phyloP scores from a whole-genome alignment of 2,797 vertebrate genomes.

The Lerista edwardsae region DNA sequence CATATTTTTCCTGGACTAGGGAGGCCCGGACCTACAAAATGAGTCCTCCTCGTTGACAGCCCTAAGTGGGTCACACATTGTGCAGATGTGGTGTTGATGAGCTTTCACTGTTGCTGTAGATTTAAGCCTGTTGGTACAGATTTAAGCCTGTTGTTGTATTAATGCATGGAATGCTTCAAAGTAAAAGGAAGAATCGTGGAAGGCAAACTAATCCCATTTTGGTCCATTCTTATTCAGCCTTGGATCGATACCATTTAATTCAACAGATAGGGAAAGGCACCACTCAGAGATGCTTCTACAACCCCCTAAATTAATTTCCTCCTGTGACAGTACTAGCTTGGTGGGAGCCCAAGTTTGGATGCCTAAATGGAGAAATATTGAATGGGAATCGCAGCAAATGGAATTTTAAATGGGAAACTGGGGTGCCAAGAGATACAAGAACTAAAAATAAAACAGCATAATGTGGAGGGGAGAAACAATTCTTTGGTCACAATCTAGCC shows the following conservation, averaged over 20 bases:
- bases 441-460: background rate
- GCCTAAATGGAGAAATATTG: constrained; percentile 12
- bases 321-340: constrained; percentile 7
- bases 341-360: background rate
- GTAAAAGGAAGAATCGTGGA: constrained; percentile 5
- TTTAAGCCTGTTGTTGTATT: background rate
- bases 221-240: constrained; percentile 51
- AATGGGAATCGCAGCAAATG: accelerated
- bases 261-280: constrained; percentile 21
- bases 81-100: background rate
- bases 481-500: background rate
- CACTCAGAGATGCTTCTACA: constrained; percentile 21
- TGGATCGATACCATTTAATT: constrained; percentile 64
- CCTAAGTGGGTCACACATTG: too few relatives aligned
- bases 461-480: background rate
- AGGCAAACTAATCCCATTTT: constrained; percentile 17
- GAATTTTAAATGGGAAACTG: constrained; percentile 31
- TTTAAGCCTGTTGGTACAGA: background rate
- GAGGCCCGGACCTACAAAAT: background rate
- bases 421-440: background rate
- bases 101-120: background rate
- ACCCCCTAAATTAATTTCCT: constrained; percentile 10
- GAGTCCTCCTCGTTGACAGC: background rate
- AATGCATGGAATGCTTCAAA: background rate
- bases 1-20: background rate